Conservation (phyloP, 2,797 vertebrate species). For the Rousettus madagascariensis region DNA sequence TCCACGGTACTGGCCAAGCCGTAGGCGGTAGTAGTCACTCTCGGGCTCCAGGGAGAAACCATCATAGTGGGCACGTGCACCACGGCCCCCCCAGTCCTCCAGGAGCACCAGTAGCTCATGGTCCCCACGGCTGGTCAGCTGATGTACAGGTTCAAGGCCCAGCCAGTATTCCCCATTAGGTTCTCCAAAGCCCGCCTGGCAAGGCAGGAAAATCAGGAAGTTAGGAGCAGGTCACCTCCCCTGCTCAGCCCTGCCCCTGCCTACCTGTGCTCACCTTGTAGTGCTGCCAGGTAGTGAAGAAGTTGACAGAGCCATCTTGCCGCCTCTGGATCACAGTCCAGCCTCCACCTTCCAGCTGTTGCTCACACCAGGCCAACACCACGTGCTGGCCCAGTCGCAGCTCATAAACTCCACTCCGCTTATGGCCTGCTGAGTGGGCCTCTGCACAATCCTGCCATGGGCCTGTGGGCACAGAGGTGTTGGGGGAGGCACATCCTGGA, state of each 20-base stretch:
- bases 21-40: conserved; percentile 92
- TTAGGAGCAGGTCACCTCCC: background rate
- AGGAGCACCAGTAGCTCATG: conserved; percentile 89
- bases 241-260: background rate
- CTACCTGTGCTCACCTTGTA: conserved; percentile 87
- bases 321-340: conserved; percentile 94
- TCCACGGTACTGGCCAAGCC: conserved; percentile 91
- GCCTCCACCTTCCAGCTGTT: conserved; percentile 88
- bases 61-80: conserved; percentile 90
- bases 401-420: conserved; percentile 90
- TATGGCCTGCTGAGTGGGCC: conserved; percentile 85
- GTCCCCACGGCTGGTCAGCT: conserved; percentile 85
- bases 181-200: conserved; percentile 92
- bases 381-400: conserved; percentile 86
- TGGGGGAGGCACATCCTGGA: background rate
- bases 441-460: conserved; percentile 93
- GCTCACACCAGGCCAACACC: conserved; percentile 94
- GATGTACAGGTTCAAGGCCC: conserved; percentile 91
- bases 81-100: conserved; percentile 93
- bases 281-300: conserved; percentile 94
- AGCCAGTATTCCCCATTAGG: conserved; percentile 95
- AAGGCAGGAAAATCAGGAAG: background rate
- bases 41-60: conserved; percentile 91
- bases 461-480: conserved; percentile 80
- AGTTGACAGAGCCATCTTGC: conserved; percentile 93